Percentiles rank a stretch among this genome's conserved stretches.
These are phyloP conservation scores for Tridacna crocea DNA, from an alignment of 2,888 invertebrate genomes.

Conservation along the genomic window DNA sequence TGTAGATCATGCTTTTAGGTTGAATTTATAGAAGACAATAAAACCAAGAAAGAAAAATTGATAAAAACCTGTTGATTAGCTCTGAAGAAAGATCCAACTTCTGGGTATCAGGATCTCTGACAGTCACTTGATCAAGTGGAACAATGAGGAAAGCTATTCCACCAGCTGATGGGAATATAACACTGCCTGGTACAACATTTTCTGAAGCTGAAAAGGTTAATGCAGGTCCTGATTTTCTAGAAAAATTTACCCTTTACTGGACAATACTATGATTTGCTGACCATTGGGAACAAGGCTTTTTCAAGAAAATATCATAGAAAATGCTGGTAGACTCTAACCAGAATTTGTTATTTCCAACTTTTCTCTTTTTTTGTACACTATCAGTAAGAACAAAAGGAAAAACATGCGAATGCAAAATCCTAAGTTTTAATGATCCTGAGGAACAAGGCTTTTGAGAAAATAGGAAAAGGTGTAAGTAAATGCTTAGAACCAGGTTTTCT, in stretches of 20 bases:
- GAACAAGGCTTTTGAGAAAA: too few relatives aligned
- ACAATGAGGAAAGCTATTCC: conserved; percentile 53
- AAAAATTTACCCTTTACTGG: background rate
- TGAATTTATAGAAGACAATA: too few relatives aligned
- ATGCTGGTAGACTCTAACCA: background rate
- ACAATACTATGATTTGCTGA: background rate
- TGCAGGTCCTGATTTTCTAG: background rate
- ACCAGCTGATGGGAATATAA: conserved; percentile 54
- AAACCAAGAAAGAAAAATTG: background rate
- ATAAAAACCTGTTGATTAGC: conserved; percentile 39
- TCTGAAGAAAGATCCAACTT: conserved; percentile 36
- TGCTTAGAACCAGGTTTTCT: too few relatives aligned
- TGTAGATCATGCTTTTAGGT: too few relatives aligned
- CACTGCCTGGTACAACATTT: conserved; percentile 49
- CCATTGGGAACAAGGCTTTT: background rate
- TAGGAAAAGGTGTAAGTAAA: too few relatives aligned
- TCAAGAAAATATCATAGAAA: background rate
- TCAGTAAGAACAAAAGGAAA: background rate
- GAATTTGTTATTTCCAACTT: background rate
- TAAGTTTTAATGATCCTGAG: too few relatives aligned
- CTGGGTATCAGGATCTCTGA: conserved; percentile 19
- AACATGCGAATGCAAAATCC: too few relatives aligned
- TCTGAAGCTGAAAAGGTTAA: conserved; percentile 50
- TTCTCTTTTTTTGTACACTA: background rate
- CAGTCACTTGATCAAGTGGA: conserved; percentile 36